phyloP scores from a whole-genome alignment of 2,888 invertebrate genomes.

The Maniola hyperantus region DNA sequence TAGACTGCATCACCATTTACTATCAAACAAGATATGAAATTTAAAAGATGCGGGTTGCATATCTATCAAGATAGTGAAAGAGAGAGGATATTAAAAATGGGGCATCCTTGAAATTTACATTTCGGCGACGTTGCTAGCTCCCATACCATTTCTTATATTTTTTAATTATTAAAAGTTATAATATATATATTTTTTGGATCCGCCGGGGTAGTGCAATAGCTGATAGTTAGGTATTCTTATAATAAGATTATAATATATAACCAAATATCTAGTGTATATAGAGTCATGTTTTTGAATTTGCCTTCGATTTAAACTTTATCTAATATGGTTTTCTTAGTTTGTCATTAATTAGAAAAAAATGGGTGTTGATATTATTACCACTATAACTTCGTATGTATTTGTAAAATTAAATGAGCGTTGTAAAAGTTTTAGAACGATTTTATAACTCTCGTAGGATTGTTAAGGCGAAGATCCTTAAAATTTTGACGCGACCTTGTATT shows the following conservation, averaged over 20 bases:
- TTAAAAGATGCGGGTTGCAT: no score
- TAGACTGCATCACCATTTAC: no score
- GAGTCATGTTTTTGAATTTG: slow-evolving; percentile 54
- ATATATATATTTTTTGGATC: slow-evolving; percentile 66
- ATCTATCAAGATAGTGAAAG: no score
- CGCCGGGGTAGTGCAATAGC: slow-evolving; percentile 82
- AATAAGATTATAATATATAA: slow-evolving; percentile 51
- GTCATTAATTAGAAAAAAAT: not conserved
- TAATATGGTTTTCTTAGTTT: slow-evolving; percentile 26
- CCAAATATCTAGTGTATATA: slow-evolving; percentile 58
- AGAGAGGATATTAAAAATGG: no score
- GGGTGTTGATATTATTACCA: slow-evolving; percentile 21
- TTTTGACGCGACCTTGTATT: slow-evolving; percentile 11
- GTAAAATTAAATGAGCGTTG: slow-evolving; percentile 3
- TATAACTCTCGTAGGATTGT: slow-evolving; percentile 23
- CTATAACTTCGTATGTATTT: not conserved
- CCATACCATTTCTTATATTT: slow-evolving; percentile 43
- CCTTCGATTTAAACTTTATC: slow-evolving; percentile 43
- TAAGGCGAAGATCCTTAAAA: slow-evolving; percentile 10
- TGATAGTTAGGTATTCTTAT: slow-evolving; percentile 59
- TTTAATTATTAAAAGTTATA: slow-evolving; percentile 59
- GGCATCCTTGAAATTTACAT: no score
- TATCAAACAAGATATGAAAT: no score
- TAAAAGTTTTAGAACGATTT: slow-evolving; percentile 22
- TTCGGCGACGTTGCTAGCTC: no score